Evolutionary conservation across 1,140 invertebrate species (phyloP).

Genomic region (Anoplophora glabripennis): DNA sequence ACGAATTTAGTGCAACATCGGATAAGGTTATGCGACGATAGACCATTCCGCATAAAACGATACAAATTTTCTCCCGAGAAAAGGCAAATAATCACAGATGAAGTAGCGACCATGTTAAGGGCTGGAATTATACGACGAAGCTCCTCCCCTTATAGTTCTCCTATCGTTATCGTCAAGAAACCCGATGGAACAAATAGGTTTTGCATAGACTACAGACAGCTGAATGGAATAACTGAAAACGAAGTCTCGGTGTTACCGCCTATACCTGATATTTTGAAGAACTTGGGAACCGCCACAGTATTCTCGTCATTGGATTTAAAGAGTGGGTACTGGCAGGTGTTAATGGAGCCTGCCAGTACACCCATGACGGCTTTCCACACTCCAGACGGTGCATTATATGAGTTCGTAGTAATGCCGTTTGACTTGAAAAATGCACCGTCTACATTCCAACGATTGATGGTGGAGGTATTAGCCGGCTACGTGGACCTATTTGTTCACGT

Average conservation of each 20-base stretch:
- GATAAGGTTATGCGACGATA: too few species aligned
- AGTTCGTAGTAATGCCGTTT: slow-evolving; percentile 37
- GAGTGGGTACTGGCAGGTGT: slow-evolving; percentile 39
- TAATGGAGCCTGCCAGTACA: slow-evolving; percentile 23
- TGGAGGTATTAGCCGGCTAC: slow-evolving; percentile 18
- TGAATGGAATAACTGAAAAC: slow-evolving; percentile 37
- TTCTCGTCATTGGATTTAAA: slow-evolving; percentile 31
- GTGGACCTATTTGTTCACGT: slow-evolving; percentile 17
- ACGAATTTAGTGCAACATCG: too few species aligned
- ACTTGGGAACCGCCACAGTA: slow-evolving; percentile 13
- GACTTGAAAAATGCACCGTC: slow-evolving; percentile 30
- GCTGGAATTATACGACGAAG: too few species aligned
- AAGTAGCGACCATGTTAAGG: too few species aligned
- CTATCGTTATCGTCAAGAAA: too few species aligned
- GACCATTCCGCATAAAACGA: too few species aligned
- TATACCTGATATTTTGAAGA: slow-evolving; percentile 14
- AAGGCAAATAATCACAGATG: slow-evolving; percentile 30
- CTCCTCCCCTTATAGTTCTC: too few species aligned
- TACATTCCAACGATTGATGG: slow-evolving; percentile 29
- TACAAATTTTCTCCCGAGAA: background rate
- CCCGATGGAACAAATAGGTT: too few species aligned
- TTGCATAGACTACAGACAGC: too few species aligned
- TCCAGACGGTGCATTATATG: slow-evolving; percentile 19
- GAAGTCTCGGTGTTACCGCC: too few species aligned
- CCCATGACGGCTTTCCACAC: slow-evolving; percentile 41